Percentiles rank a stretch among this genome's conserved stretches.
phyloP scores from a whole-genome alignment of 2,797 vertebrate species.

The Parotocinclus haroldoi region DNA sequence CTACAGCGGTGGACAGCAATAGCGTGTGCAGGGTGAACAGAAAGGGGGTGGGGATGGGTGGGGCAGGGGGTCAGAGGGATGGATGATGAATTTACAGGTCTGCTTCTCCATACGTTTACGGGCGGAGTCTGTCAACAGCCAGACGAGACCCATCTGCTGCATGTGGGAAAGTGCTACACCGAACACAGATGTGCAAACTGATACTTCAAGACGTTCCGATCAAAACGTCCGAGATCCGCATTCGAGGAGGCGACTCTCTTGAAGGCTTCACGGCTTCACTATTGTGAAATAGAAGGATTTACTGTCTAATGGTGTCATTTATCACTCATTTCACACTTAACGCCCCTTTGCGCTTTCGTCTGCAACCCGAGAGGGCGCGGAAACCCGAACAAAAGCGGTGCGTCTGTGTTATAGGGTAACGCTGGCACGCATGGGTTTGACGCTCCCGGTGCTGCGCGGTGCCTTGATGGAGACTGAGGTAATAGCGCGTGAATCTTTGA shows the following conservation, averaged over 20 bases:
- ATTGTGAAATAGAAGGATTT: too few species aligned
- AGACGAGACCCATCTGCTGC: constrained; percentile 8
- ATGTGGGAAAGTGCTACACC: constrained; percentile 31
- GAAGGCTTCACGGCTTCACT: not conserved
- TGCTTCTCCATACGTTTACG: constrained; percentile 6
- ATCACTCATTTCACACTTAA: too few species aligned
- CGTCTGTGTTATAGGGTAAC: constrained; percentile 5
- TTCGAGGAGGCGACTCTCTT: not conserved
- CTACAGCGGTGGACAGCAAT: not conserved
- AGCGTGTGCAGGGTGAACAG: not conserved
- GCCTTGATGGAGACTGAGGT: constrained; percentile 10
- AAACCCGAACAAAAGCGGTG: not conserved
- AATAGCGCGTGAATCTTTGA: constrained; percentile 17
- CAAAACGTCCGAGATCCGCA: constrained; percentile 9
- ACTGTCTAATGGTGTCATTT: too few species aligned
- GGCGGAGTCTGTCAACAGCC: constrained; percentile 3
- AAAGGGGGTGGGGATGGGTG: too few species aligned
- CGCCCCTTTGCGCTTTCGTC: too few species aligned
- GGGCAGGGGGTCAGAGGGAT: not conserved
- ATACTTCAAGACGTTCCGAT: constrained; percentile 7
- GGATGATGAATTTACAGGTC: constrained; percentile 2
- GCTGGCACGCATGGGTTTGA: constrained; percentile 10
- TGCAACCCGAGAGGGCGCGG: too few species aligned
- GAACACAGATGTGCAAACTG: constrained; percentile 30
- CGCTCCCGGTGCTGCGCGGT: constrained; percentile 12